Percentiles rank a stretch among this genome's conserved stretches.
Conservation (phyloP, 2,113 vertebrate species). For the Tyrannus savana region DNA sequence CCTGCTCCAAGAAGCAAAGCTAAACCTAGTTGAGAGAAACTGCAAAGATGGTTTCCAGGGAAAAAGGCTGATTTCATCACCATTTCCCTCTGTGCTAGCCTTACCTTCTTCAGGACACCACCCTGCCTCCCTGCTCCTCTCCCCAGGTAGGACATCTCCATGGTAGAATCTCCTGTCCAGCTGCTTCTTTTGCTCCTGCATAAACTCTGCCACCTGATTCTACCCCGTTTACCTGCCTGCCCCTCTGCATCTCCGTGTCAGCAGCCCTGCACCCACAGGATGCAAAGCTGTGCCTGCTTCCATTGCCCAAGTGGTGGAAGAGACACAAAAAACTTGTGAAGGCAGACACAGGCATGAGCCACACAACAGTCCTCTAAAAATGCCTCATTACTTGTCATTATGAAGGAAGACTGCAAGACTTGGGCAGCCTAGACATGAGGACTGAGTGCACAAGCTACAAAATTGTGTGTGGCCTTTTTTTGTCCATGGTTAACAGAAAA, state of each 20-base stretch:
- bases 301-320: not conserved
- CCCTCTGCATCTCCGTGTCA: not conserved
- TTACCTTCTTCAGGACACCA: not conserved
- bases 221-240: not conserved
- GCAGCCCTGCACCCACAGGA: not conserved
- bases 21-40: not conserved
- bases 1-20: not conserved
- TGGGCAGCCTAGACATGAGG: not conserved
- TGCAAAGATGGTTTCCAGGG: not conserved
- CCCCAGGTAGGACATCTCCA: not conserved
- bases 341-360: rapidly evolving
- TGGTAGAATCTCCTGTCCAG: not conserved
- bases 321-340: not conserved
- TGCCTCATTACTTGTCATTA: not conserved
- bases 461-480: not conserved
- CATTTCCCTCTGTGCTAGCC: not conserved
- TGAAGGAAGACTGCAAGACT: not conserved
- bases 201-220: not conserved
- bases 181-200: not conserved
- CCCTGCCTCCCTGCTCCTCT: not conserved
- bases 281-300: not conserved
- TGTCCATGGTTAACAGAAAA: rapidly evolving
- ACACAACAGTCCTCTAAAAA: not conserved
- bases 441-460: not conserved
- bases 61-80: not conserved